Evolutionary conservation across 1,140 invertebrate species (phyloP).

Genomic region (Pygmarrhopalites habei): DNA sequence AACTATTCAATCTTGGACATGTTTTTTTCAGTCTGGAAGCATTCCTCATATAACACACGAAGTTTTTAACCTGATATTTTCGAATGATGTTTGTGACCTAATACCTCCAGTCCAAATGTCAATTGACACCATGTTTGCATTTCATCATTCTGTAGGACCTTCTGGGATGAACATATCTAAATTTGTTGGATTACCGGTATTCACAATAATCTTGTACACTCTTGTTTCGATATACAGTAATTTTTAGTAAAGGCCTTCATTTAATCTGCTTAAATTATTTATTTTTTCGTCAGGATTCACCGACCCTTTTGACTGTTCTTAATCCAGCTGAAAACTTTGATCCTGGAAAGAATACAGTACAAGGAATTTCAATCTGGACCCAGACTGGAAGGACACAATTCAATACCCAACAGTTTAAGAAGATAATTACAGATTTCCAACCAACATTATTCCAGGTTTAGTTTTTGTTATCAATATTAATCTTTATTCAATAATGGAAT

Average conservation of each 20-base stretch:
- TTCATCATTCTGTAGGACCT: constrained; percentile 49
- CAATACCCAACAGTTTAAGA: constrained; percentile 41
- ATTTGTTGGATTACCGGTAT: constrained; percentile 51
- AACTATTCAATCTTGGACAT: no score
- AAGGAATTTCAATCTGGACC: constrained; percentile 45
- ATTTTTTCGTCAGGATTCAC: constrained; percentile 39
- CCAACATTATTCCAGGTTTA: constrained; percentile 47
- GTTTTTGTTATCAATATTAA: no score
- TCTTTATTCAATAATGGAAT: no score
- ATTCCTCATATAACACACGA: constrained; percentile 59
- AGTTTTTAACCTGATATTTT: constrained; percentile 53
- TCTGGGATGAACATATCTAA: constrained; percentile 49
- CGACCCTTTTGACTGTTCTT: constrained; percentile 43
- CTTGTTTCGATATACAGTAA: no score
- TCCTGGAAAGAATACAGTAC: constrained; percentile 45
- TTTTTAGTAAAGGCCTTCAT: no score
- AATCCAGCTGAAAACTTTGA: constrained; percentile 42
- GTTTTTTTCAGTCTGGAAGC: constrained; percentile 57
- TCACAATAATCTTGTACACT: no score
- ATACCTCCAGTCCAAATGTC: constrained; percentile 52
- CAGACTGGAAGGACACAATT: constrained; percentile 44
- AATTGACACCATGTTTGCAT: constrained; percentile 50
- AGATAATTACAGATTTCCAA: constrained; percentile 44
- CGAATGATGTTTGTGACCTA: no score
- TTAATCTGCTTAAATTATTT: no score